Evolutionary conservation across 2,797 vertebrate species (phyloP).

Genomic region (Tangara arthus): DNA sequence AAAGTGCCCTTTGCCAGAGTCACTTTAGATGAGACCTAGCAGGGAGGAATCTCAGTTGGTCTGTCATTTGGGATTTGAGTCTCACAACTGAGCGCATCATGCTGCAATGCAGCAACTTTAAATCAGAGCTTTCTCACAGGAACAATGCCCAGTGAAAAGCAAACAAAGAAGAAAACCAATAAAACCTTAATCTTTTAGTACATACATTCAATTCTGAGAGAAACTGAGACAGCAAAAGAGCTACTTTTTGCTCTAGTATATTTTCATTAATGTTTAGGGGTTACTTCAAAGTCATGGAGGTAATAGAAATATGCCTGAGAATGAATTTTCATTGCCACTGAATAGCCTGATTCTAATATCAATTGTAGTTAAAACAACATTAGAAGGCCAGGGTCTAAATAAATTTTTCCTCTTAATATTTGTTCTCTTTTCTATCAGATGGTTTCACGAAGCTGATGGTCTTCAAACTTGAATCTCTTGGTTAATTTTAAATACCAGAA

Average conservation of each 20-base stretch:
- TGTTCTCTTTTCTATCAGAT: background rate
- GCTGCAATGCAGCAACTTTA: slow-evolving; percentile 2
- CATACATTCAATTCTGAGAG: background rate
- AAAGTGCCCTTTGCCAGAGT: background rate
- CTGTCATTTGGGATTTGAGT: background rate
- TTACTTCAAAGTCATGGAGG: background rate
- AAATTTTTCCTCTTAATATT: background rate
- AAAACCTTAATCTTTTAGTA: background rate
- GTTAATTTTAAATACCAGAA: background rate
- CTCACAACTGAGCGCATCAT: background rate
- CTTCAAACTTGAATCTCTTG: background rate
- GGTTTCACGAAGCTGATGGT: background rate
- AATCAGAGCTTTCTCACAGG: background rate
- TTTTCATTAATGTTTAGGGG: background rate
- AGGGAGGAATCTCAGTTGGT: background rate
- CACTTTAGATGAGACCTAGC: background rate
- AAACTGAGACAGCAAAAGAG: background rate
- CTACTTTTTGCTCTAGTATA: background rate
- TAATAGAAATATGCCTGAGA: background rate
- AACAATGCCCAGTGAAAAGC: background rate
- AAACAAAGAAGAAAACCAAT: background rate
- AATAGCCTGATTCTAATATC: background rate
- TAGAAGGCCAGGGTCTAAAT: background rate
- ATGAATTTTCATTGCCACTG: background rate
- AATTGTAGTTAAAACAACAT: background rate